phyloP scores from a whole-genome alignment of 2,888 invertebrate genomes.

The Epinotia brunnichana region DNA sequence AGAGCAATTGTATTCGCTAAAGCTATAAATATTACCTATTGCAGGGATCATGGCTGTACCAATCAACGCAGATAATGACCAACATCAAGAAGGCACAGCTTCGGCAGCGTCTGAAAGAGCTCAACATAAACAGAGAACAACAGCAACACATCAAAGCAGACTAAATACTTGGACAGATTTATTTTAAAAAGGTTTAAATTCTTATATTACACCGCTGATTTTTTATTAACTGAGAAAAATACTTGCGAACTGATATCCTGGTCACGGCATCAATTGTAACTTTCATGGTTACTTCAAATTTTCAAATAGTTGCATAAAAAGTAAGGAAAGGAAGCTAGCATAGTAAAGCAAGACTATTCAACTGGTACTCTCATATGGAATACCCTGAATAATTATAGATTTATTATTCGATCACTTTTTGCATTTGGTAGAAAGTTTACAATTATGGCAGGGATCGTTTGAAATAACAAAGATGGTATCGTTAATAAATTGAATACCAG shows the following conservation, averaged over 20 bases:
- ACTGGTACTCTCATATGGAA: background rate
- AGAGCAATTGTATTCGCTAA: constrained; percentile 17
- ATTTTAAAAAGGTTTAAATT: background rate
- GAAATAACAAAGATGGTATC: background rate
- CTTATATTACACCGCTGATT: background rate
- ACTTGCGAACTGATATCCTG: background rate
- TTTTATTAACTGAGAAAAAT: constrained; percentile 2
- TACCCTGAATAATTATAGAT: background rate
- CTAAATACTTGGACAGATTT: constrained; percentile 49
- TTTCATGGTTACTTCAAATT: background rate
- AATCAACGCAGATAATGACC: constrained; percentile 94
- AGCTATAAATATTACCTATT: constrained; percentile 50
- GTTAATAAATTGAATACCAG: background rate
- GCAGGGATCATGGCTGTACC: constrained; percentile 95
- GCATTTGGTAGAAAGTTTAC: background rate
- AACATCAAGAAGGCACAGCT: constrained; percentile 92
- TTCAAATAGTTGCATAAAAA: background rate
- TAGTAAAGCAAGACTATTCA: background rate
- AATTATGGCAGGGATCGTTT: constrained; percentile 1
- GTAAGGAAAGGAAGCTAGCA: background rate
- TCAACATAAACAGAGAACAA: constrained; percentile 72
- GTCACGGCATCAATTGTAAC: constrained; percentile 10
- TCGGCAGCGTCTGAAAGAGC: constrained; percentile 86
- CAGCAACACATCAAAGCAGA: constrained; percentile 68
- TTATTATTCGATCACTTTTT: background rate